These are phyloP conservation scores for Pachyuromys duprasi DNA, from an alignment of 2,797 vertebrate genomes.

Conservation along the genomic window DNA sequence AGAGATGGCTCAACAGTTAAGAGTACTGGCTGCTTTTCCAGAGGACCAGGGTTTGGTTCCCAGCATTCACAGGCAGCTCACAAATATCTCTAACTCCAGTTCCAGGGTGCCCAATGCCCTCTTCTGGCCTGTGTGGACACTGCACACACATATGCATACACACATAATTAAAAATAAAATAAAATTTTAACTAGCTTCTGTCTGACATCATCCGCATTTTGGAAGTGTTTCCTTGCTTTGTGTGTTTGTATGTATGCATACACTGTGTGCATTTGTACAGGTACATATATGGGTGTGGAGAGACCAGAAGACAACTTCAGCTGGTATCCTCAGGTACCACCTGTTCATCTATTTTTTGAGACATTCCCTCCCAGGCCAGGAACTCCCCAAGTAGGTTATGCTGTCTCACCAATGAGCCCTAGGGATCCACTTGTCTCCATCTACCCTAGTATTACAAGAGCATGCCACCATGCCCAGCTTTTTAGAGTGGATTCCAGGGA, in stretches of 20 bases:
- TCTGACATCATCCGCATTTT: neutral
- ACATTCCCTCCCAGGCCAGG: neutral
- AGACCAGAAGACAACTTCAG: neutral
- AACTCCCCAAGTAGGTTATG: neutral
- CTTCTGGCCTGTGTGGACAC: neutral
- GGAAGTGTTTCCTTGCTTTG: neutral
- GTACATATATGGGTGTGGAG: neutral
- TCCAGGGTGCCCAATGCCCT: neutral
- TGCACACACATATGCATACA: neutral
- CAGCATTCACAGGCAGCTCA: neutral
- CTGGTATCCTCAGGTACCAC: neutral
- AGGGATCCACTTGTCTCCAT: neutral
- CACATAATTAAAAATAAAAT: neutral
- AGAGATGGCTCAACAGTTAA: neutral
- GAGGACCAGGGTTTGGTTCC: neutral
- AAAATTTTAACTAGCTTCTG: neutral
- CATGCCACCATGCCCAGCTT: neutral
- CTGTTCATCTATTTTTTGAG: neutral
- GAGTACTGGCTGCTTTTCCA: neutral
- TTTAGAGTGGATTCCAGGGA: neutral
- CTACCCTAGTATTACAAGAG: neutral
- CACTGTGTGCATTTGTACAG: neutral
- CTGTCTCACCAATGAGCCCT: neutral
- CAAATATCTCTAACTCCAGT: neutral
- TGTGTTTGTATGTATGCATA: neutral